These are phyloP conservation scores for Cancer borealis DNA, from an alignment of 2,888 invertebrate species.

Conservation along the genomic window DNA sequence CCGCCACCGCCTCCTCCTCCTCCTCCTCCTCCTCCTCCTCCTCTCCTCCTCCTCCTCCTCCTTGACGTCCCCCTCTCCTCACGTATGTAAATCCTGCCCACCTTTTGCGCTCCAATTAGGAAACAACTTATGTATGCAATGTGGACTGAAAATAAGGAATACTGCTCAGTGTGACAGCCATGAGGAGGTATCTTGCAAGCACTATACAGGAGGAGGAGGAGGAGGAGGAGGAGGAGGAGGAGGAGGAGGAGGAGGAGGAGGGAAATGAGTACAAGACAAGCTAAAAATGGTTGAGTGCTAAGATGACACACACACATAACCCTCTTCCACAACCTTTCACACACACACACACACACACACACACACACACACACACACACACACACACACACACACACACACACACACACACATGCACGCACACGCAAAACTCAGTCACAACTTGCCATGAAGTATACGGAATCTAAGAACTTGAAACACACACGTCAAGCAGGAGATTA, in stretches of 20 bases:
- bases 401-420: background rate
- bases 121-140: background rate
- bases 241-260: conserved; percentile 36
- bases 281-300: background rate
- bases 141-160: background rate
- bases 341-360: conserved; percentile 7
- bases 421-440: background rate
- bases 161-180: too few species aligned
- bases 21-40: too few species aligned
- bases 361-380: background rate
- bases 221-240: background rate
- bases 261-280: background rate
- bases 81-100: conserved; percentile 9
- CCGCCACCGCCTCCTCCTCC: too few species aligned
- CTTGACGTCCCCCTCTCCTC: background rate
- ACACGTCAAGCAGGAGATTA: background rate
- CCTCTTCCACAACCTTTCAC: background rate
- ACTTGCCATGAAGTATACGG: background rate
- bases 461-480: background rate
- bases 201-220: background rate
- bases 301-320: background rate
- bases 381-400: conserved; percentile 16
- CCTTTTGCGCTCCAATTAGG: background rate
- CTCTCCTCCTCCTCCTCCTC: background rate
- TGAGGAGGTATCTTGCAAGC: background rate